Evolutionary conservation across 2,797 vertebrate genomes (phyloP).

Genomic region (Enteromius thamalakanensis): DNA sequence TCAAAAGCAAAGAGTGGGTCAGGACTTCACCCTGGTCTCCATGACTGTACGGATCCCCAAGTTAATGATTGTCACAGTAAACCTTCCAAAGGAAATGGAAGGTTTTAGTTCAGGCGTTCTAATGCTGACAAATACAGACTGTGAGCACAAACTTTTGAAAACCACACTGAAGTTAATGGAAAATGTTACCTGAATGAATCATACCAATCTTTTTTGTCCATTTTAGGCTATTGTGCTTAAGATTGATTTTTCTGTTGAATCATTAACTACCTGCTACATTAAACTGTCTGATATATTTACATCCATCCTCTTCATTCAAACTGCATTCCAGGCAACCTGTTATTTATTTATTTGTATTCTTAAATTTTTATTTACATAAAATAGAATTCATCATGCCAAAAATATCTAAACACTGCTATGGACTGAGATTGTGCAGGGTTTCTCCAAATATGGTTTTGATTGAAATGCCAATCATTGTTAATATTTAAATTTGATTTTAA

Average conservation of each 20-base stretch:
- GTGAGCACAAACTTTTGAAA: neutral
- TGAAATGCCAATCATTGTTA: neutral
- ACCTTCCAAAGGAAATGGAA: neutral
- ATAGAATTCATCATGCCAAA: neutral
- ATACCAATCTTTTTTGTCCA: neutral
- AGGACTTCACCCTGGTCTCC: slow-evolving; percentile 67
- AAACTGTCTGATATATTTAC: neutral
- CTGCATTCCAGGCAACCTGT: neutral
- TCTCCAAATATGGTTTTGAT: neutral
- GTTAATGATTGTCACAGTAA: slow-evolving; percentile 71
- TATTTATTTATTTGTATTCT: no score
- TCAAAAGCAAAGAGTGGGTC: slow-evolving; percentile 48
- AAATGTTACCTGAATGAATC: neutral
- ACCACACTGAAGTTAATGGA: neutral
- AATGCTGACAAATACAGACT: neutral
- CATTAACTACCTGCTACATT: neutral
- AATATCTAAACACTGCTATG: neutral
- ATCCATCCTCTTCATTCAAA: neutral
- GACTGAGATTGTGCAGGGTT: neutral
- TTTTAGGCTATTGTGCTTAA: neutral
- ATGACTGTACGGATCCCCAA: slow-evolving; percentile 56
- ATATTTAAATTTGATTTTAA: neutral
- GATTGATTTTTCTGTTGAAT: neutral
- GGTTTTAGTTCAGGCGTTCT: neutral
- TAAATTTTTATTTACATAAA: neutral